phyloP scores from a whole-genome alignment of 2,888 invertebrate species.

The Orthosia gothica region DNA sequence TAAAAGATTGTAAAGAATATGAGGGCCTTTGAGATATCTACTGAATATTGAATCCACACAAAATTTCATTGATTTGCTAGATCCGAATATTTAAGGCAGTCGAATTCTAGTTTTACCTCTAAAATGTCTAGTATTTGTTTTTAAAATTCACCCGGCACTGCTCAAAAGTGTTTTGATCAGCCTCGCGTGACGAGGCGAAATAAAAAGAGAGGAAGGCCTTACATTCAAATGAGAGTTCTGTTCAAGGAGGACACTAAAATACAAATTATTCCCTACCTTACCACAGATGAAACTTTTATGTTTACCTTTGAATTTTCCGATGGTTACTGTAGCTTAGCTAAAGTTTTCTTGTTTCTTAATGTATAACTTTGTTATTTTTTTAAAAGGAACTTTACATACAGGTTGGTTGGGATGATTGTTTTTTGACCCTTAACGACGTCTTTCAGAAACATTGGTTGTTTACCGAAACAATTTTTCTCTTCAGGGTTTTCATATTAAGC shows the following conservation, averaged over 20 bases:
- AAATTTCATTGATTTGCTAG: slow-evolving; percentile 31
- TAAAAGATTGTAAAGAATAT: slow-evolving; percentile 15
- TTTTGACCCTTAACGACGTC: no score
- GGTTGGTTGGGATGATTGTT: no score
- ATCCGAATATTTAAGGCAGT: slow-evolving; percentile 30
- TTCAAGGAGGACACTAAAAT: slow-evolving; percentile 70
- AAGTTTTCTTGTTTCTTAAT: slow-evolving; percentile 2
- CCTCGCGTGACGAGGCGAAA: slow-evolving; percentile 76
- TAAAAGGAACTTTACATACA: no score
- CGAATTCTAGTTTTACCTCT: slow-evolving; percentile 52
- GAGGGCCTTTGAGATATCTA: neutral
- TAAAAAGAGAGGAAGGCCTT: slow-evolving; percentile 75
- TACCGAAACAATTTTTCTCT: no score
- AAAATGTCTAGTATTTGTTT: slow-evolving; percentile 64
- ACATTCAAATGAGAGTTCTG: slow-evolving; percentile 78
- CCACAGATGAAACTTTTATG: slow-evolving; percentile 46
- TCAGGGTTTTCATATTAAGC: no score
- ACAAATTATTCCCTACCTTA: slow-evolving; percentile 71
- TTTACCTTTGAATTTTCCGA: slow-evolving; percentile 32
- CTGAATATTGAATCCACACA: slow-evolving; percentile 8
- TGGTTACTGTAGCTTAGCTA: slow-evolving; percentile 9
- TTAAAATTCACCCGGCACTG: slow-evolving; percentile 67
- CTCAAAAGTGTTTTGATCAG: slow-evolving; percentile 81
- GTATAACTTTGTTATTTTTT: no score
- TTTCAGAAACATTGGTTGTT: no score